phyloP scores from a whole-genome alignment of 2,113 vertebrate species.

The Phylloscopus trochiloides region DNA sequence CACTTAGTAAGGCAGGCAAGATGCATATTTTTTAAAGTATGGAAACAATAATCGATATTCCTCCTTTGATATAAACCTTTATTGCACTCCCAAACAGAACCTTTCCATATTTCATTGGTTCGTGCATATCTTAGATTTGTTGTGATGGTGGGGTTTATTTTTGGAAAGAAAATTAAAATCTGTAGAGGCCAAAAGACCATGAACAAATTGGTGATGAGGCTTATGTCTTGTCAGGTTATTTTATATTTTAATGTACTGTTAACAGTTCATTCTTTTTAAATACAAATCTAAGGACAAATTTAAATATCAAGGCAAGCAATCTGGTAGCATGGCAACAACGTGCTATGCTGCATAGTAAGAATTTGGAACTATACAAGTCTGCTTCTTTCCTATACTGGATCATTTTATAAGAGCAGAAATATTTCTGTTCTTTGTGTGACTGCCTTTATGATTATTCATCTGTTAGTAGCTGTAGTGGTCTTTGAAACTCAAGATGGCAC shows the following conservation, averaged over 20 bases:
- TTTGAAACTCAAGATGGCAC: background rate
- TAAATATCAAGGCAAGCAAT: slow-evolving; percentile 40
- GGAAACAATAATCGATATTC: background rate
- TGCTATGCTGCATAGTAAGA: background rate
- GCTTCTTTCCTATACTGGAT: background rate
- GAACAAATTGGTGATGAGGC: slow-evolving; percentile 21
- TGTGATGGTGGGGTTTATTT: background rate
- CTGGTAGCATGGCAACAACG: slow-evolving; percentile 13
- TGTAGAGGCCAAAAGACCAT: background rate
- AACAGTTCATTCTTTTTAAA: slow-evolving; percentile 59
- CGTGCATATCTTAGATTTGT: background rate
- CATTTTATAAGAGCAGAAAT: background rate
- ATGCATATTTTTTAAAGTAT: background rate
- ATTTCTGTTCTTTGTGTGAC: background rate
- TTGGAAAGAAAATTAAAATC: background rate
- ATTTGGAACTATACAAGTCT: background rate
- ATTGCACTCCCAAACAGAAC: background rate
- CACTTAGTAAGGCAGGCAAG: background rate
- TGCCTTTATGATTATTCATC: background rate
- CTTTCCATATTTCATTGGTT: background rate
- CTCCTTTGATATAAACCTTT: background rate
- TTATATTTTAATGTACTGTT: slow-evolving; percentile 15
- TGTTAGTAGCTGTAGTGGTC: background rate
- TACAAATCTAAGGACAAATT: slow-evolving; percentile 62
- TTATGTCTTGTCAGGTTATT: slow-evolving; percentile 12